Conservation (phyloP, 2,888 invertebrate genomes). For the Lithophane ornitopus region DNA sequence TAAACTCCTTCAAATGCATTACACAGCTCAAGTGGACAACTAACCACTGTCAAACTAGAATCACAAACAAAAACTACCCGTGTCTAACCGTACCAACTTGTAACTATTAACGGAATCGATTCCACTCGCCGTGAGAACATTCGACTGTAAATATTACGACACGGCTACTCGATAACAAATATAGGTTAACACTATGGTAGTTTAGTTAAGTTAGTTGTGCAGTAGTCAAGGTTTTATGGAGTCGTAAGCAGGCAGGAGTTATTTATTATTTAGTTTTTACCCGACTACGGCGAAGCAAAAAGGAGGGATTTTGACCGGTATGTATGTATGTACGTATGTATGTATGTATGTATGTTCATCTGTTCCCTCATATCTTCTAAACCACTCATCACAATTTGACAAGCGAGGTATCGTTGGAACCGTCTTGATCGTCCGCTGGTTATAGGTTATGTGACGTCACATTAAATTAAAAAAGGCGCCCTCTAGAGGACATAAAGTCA, state of each 20-base stretch:
- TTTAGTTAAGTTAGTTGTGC: conserved; percentile 1
- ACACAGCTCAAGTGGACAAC: conserved; percentile 19
- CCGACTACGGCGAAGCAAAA: too few relatives aligned
- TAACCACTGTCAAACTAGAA: conserved; percentile 22
- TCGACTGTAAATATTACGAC: conserved; percentile 74
- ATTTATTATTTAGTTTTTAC: background rate
- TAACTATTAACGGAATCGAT: conserved; percentile 73
- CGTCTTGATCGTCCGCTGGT: too few relatives aligned
- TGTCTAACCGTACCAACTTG: conserved; percentile 74
- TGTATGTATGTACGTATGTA: too few relatives aligned
- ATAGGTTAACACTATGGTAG: conserved; percentile 70
- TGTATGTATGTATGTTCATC: too few relatives aligned
- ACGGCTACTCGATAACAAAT: conserved; percentile 74
- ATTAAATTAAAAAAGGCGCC: too few relatives aligned
- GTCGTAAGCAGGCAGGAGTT: background rate
- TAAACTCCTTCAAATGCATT: conserved; percentile 13
- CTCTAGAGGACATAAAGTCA: too few relatives aligned
- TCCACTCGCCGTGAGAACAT: conserved; percentile 80
- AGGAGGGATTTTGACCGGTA: too few relatives aligned
- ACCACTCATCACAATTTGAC: too few relatives aligned
- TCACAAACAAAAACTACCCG: conserved; percentile 73
- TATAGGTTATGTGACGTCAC: too few relatives aligned
- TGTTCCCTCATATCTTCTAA: too few relatives aligned
- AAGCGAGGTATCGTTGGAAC: too few relatives aligned
- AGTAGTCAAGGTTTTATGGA: conserved; percentile 45